A percentile compares a stretch with the other conserved stretches of the same genome.
Evolutionary conservation across 2,888 invertebrate species (phyloP).

Genomic region (Tetrapedia diversipes): DNA sequence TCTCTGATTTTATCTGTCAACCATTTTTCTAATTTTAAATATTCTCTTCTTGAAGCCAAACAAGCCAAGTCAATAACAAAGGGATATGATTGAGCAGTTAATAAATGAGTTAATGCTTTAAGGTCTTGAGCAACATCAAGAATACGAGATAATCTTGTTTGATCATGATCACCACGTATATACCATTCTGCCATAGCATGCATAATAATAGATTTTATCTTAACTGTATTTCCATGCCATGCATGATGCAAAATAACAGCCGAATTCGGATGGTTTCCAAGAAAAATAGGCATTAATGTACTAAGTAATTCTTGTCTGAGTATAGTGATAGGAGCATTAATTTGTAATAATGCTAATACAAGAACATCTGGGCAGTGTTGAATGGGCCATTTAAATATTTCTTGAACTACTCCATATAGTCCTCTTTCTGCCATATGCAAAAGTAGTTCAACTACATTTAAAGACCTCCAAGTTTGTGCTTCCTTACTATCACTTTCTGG

Average conservation of each 20-base stretch:
- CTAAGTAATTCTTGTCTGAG: conserved; percentile 94
- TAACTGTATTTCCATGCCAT: conserved; percentile 92
- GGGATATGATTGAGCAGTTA: conserved; percentile 96
- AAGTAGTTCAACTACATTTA: conserved; percentile 95
- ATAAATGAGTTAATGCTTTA: conserved; percentile 94
- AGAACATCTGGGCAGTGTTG: conserved; percentile 98
- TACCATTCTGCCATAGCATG: conserved; percentile 99
- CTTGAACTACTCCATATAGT: conserved; percentile 91
- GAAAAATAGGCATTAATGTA: conserved; percentile 95
- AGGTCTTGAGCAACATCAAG: conserved; percentile 98
- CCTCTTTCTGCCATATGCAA: conserved; percentile 94
- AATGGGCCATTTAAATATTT: conserved; percentile 95
- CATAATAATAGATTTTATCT: conserved; percentile 93
- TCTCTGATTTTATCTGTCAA: conserved; percentile 97
- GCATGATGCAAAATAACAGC: conserved; percentile 98
- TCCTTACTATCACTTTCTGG: conserved; percentile 98
- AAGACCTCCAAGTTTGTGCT: conserved; percentile 95
- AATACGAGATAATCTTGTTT: conserved; percentile 95
- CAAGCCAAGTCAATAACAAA: conserved; percentile 99
- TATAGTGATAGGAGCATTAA: conserved; percentile 90
- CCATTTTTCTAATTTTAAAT: conserved; percentile 99
- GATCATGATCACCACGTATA: conserved; percentile 95
- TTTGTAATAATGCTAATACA: conserved; percentile 94
- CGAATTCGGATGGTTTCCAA: conserved; percentile 98
- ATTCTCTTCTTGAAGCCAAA: conserved; percentile 97